phyloP scores from a whole-genome alignment of 2,797 vertebrate genomes.

The Ctenosaura bakeri region DNA sequence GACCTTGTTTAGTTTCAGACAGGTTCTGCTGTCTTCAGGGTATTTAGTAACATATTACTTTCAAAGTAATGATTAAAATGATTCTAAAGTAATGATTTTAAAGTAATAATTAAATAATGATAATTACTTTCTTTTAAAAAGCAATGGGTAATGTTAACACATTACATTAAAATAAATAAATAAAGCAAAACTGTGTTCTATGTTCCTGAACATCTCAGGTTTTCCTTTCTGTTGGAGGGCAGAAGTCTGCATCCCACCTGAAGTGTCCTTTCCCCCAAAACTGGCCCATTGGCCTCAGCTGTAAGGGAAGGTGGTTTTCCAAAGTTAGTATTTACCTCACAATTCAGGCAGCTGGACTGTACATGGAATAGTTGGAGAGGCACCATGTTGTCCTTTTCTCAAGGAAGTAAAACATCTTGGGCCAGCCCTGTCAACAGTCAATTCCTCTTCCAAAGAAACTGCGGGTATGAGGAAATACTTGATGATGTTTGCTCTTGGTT shows the following conservation, averaged over 20 bases:
- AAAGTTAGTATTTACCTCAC: neutral
- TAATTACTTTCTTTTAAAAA: neutral
- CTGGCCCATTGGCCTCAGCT: neutral
- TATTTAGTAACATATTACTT: neutral
- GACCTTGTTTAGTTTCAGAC: too few relatives aligned
- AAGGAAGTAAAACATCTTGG: neutral
- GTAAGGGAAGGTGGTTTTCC: neutral
- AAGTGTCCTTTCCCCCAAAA: neutral
- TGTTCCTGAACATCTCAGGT: neutral
- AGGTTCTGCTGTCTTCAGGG: too few relatives aligned
- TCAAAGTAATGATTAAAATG: neutral
- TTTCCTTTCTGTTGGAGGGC: neutral
- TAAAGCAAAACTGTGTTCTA: neutral
- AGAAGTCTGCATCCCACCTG: neutral
- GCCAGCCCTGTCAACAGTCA: neutral
- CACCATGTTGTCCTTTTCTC: neutral
- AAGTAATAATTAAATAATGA: neutral
- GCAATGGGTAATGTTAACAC: too few relatives aligned
- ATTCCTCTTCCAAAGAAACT: slow-evolving; percentile 58
- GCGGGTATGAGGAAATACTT: slow-evolving; percentile 59
- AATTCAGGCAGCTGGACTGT: neutral
- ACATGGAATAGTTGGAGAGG: neutral
- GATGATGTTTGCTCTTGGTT: slow-evolving; percentile 58
- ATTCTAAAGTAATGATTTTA: neutral
- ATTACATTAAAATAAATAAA: too few relatives aligned